Percentiles rank a stretch among this genome's conserved stretches.
phyloP scores from a whole-genome alignment of 2,113 vertebrate species.

The Podilymbus podiceps region DNA sequence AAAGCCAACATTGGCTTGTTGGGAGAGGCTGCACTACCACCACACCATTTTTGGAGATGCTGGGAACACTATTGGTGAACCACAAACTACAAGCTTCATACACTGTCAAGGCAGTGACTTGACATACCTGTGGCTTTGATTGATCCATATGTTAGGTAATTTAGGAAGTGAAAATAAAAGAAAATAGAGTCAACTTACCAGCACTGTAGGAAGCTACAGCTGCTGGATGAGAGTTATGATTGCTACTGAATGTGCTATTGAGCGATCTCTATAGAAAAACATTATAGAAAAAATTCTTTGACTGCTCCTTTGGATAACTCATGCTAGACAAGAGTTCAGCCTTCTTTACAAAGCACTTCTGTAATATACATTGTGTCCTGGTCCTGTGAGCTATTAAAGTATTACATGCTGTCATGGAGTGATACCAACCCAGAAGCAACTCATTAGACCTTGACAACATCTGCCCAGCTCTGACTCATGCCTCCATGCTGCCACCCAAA shows the following conservation, averaged over 20 bases:
- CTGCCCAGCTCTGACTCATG: not conserved
- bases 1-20: not conserved
- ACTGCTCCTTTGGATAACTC: too few species aligned
- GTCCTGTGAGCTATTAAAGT: not conserved
- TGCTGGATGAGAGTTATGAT: not conserved
- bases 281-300: too few species aligned
- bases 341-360: not conserved
- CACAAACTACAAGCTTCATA: not conserved
- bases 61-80: not conserved
- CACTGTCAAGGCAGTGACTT: not conserved
- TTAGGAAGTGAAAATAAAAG: not conserved
- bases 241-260: not conserved
- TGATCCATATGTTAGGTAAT: not conserved
- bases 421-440: not conserved
- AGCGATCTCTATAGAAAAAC: fast-evolving
- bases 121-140: not conserved
- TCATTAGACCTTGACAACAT: fast-evolving
- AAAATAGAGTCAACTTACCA: not conserved
- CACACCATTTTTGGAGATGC: not conserved
- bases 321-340: not conserved
- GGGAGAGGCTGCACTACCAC: not conserved
- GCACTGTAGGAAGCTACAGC: not conserved
- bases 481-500: not conserved
- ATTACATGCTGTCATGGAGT: not conserved
- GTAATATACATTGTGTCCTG: not conserved